Conservation (phyloP, 2,113 vertebrate species). For the Condylura cristata region DNA sequence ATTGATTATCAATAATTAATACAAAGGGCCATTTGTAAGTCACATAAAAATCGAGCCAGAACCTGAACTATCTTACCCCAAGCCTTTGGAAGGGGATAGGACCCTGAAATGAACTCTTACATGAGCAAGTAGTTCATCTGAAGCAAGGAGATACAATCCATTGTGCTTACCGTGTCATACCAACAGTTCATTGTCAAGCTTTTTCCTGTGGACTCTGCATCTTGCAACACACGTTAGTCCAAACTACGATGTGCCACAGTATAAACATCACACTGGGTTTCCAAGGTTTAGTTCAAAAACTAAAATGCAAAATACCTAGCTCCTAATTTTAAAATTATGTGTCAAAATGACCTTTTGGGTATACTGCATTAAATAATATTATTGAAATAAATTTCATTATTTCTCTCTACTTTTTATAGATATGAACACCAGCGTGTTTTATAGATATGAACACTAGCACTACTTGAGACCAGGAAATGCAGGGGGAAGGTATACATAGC, state of each 20-base stretch:
- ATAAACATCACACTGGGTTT: background rate
- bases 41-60: background rate
- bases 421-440: background rate
- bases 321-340: background rate
- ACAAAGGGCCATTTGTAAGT: background rate
- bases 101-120: background rate
- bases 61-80: background rate
- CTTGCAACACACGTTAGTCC: background rate
- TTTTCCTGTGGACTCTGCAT: background rate
- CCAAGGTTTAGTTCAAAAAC: background rate
- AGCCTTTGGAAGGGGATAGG: background rate
- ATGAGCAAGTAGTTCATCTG: background rate
- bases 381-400: background rate
- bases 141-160: background rate
- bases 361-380: background rate
- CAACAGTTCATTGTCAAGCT: background rate
- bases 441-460: background rate
- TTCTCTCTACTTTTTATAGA: background rate
- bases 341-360: background rate
- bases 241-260: background rate
- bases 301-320: background rate
- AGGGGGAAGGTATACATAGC: background rate
- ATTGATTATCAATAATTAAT: background rate
- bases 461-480: background rate
- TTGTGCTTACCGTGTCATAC: background rate